Conservation (phyloP, 2,888 invertebrate species). For the Thera obeliscata region DNA sequence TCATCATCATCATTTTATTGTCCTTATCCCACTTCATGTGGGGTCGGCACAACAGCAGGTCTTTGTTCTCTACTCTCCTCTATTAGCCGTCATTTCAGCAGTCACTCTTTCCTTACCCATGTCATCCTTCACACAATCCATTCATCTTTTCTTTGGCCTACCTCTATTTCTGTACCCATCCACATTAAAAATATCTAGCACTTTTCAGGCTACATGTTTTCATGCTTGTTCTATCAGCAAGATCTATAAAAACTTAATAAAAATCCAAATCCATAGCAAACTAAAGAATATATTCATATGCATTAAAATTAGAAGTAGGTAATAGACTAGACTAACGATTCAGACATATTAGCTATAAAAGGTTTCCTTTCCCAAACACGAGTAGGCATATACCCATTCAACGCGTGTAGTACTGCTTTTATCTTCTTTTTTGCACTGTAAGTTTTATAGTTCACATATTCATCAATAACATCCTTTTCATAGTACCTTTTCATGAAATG, state of each 20-base stretch:
- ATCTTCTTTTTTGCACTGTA: slow-evolving; percentile 22
- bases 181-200: too few species aligned
- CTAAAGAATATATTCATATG: not conserved
- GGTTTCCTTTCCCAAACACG: slow-evolving; percentile 33
- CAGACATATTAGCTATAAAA: slow-evolving; percentile 7
- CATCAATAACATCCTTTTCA: slow-evolving; percentile 22
- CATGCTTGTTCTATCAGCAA: too few species aligned
- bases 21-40: too few species aligned
- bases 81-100: too few species aligned
- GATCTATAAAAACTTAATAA: not conserved
- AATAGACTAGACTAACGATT: slow-evolving; percentile 1
- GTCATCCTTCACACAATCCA: too few species aligned
- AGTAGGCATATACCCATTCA: slow-evolving; percentile 7
- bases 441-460: slow-evolving; percentile 33
- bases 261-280: not conserved
- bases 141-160: too few species aligned
- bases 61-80: too few species aligned
- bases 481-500: slow-evolving; percentile 28
- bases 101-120: too few species aligned
- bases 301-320: not conserved
- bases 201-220: too few species aligned
- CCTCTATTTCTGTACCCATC: too few species aligned
- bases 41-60: too few species aligned
- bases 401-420: not conserved
- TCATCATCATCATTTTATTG: too few species aligned